Evolutionary conservation across 2,113 vertebrate genomes (phyloP).

Genomic region (Dolichotis patagonum): DNA sequence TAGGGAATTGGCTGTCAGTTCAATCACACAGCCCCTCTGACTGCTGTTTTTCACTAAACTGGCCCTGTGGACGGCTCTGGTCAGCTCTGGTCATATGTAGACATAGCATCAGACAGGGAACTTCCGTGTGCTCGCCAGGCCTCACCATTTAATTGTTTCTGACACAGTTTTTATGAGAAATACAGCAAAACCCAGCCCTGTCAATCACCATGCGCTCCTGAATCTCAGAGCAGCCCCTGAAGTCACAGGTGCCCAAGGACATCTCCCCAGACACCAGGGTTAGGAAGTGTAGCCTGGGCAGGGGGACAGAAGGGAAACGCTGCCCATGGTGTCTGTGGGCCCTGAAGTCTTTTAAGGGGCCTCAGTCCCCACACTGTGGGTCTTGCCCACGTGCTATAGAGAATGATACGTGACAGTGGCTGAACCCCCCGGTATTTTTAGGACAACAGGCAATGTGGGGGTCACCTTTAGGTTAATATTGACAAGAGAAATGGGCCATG

Average conservation of each 20-base stretch:
- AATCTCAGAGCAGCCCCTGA: not conserved
- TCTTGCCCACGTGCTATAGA: not conserved
- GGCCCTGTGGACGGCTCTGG: not conserved
- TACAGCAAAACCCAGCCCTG: conserved; percentile 24
- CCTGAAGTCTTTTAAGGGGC: not conserved
- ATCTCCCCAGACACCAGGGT: fast-evolving
- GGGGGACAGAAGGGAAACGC: fast-evolving
- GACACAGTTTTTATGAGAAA: conserved; percentile 64
- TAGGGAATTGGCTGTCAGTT: conserved; percentile 68
- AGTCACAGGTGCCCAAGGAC: not conserved
- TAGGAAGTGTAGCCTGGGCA: not conserved
- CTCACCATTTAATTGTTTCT: conserved; percentile 49
- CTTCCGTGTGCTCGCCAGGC: not conserved
- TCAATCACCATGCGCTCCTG: not conserved
- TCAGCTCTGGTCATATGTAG: not conserved
- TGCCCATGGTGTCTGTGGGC: not conserved
- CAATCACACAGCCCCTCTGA: conserved; percentile 29
- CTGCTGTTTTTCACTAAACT: conserved; percentile 56
- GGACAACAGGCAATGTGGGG: fast-evolving
- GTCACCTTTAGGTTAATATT: not conserved
- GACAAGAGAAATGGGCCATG: not conserved
- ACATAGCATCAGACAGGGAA: not conserved
- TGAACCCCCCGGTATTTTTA: not conserved
- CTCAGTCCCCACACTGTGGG: not conserved
- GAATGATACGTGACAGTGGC: not conserved